A percentile compares a stretch with the other conserved stretches of the same genome.
phyloP scores from a whole-genome alignment of 2,797 vertebrate species.

The Arnoldichthys spilopterus region DNA sequence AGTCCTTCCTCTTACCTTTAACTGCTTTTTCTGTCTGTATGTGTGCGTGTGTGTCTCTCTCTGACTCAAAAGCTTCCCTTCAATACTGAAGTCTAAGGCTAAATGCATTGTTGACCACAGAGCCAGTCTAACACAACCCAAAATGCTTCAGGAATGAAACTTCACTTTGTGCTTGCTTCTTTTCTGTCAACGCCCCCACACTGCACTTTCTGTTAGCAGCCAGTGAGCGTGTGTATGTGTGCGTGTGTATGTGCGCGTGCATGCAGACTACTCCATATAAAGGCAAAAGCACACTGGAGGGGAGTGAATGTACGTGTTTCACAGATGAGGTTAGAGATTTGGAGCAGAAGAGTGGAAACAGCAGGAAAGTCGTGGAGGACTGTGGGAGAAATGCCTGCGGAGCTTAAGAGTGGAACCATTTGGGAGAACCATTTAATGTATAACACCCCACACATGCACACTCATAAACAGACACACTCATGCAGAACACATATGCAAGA shows the following conservation, averaged over 20 bases:
- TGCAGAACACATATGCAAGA: neutral
- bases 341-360: slow-evolving; percentile 36
- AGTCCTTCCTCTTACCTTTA: slow-evolving; percentile 21
- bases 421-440: neutral
- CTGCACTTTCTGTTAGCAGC: slow-evolving; percentile 29
- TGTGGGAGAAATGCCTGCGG: neutral
- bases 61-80: slow-evolving; percentile 40
- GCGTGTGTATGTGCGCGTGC: slow-evolving; percentile 16
- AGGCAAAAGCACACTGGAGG: slow-evolving; percentile 40
- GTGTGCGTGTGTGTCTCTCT: slow-evolving; percentile 8
- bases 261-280: slow-evolving; percentile 36
- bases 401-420: neutral
- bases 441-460: neutral
- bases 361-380: neutral
- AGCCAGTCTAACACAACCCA: slow-evolving; percentile 26
- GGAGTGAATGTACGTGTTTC: slow-evolving; percentile 29
- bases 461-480: neutral
- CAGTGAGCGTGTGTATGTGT: slow-evolving; percentile 12
- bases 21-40: neutral
- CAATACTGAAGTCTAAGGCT: slow-evolving; percentile 31
- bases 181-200: slow-evolving; percentile 40
- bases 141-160: slow-evolving; percentile 42
- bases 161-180: slow-evolving; percentile 37
- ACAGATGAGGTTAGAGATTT: slow-evolving; percentile 48
- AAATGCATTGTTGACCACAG: slow-evolving; percentile 41